Base-by-base conservation (phyloP, 2,888 invertebrate species). In the Autographa gamma region DNA sequence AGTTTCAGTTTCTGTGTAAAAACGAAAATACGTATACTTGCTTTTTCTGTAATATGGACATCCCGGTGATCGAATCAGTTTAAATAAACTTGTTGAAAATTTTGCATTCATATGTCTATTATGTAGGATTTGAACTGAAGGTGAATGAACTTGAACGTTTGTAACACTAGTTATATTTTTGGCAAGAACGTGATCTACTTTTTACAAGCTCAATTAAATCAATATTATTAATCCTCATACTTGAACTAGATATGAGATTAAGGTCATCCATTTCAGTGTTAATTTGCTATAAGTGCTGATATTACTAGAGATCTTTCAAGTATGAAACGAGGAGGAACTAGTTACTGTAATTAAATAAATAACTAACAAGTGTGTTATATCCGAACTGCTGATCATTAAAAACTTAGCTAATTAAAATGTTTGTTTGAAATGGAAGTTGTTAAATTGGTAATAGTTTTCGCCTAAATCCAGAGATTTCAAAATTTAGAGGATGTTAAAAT, bases 231-330 rank as follows among this genome's bases (percentile, higher is more conserved):
- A 73, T 75, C 65, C 60, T 71, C 56, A 69, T 73, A 59, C 63
- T 77, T 67, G 73, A 83, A 76, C 9, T 1, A 79, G 68, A 11
- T 79, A 71, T 66, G 34, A 67, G 58, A 86, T 85, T 70, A 82
- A 73, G 85, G 83, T 77, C 84, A 69, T 60, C 76, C 76, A 77
- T 76, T 82, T 79, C 63, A 18, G 38, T 59, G 16, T 56, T 52
- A 48, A 8, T 31, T 32, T 48, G 60, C 62, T 61, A 16, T 43
- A 38, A 8, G 11, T 38, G 2, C 38, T 38, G 8, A 72, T 71
- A 62, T 56, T 63, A 62, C 59, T 65, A 31, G 32, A 67, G 63
- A 32, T 43, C 25, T 59, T 71, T 66, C 18, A 73, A 38, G 14
- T 66, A 60, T 60, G 31, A 34, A 11, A 11, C 38, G 38, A 38